phyloP scores from a whole-genome alignment of 2,888 invertebrate genomes.

The Apantesis nais region DNA sequence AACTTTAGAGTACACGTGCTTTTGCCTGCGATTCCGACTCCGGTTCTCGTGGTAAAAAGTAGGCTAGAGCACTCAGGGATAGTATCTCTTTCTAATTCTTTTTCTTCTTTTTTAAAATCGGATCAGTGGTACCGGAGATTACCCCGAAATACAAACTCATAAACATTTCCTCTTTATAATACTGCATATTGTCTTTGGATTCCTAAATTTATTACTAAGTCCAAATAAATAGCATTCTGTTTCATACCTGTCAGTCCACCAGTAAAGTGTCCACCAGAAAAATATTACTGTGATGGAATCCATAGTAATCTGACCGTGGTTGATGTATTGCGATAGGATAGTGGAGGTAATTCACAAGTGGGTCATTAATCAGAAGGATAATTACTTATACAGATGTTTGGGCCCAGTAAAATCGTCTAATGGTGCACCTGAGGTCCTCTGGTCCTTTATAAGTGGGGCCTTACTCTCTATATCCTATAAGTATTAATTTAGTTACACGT shows the following conservation, averaged over 20 bases:
- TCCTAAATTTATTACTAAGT: too few relatives aligned
- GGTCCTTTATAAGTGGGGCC: neutral
- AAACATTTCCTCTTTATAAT: too few relatives aligned
- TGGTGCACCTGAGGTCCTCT: conserved; percentile 3
- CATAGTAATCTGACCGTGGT: conserved; percentile 44
- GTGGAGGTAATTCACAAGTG: neutral
- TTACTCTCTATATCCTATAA: neutral
- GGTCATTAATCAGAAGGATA: conserved; percentile 15
- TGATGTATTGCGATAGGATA: conserved; percentile 39
- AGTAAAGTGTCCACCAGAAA: neutral
- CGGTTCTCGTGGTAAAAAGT: too few relatives aligned
- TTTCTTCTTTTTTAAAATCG: too few relatives aligned
- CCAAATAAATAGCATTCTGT: neutral
- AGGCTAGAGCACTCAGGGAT: too few relatives aligned
- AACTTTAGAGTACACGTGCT: too few relatives aligned
- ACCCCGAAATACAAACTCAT: too few relatives aligned
- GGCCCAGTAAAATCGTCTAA: neutral
- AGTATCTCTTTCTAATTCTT: too few relatives aligned
- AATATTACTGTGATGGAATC: conserved; percentile 20
- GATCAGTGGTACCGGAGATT: too few relatives aligned
- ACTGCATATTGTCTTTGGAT: too few relatives aligned
- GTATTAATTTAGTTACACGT: neutral
- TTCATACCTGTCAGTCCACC: neutral
- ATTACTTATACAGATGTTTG: conserved; percentile 31
- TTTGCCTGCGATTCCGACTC: too few relatives aligned